Conservation (phyloP, 2,888 invertebrate species). For the Cantharis flavilabris region DNA sequence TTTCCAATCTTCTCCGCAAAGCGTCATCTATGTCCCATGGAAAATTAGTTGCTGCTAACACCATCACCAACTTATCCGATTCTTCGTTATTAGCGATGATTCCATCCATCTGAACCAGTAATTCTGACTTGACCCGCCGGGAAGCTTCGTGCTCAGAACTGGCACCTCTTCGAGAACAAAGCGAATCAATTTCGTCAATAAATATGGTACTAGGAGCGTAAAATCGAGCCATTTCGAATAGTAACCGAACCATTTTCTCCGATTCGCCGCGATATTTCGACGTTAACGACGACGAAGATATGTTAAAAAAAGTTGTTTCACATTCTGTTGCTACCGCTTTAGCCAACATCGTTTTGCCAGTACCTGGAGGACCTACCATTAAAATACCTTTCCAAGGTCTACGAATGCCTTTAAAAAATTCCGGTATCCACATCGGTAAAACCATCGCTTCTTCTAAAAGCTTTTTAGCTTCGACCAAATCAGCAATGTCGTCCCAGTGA, state of each 20-base stretch:
- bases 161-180: slow-evolving; percentile 75
- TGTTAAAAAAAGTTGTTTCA: slow-evolving; percentile 96
- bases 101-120: too few relatives aligned
- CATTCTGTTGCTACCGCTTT: slow-evolving; percentile 99
- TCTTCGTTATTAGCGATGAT: too few relatives aligned
- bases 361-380: slow-evolving; percentile 92
- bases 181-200: slow-evolving; percentile 97
- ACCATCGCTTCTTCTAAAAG: slow-evolving; percentile 96
- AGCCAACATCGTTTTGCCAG: slow-evolving; percentile 95
- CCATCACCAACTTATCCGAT: too few relatives aligned
- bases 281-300: slow-evolving; percentile 95
- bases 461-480: slow-evolving; percentile 85
- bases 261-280: slow-evolving; percentile 99
- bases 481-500: slow-evolving; percentile 93
- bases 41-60: too few relatives aligned
- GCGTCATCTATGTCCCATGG: too few relatives aligned
- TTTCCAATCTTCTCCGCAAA: too few relatives aligned
- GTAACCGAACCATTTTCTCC: slow-evolving; percentile 99
- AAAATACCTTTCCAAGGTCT: slow-evolving; percentile 96
- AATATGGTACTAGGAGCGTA: slow-evolving; percentile 99
- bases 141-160: too few relatives aligned
- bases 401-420: slow-evolving; percentile 95
- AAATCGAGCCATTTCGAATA: too few relatives aligned
- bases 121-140: too few relatives aligned
- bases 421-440: slow-evolving; percentile 96